phyloP scores from a whole-genome alignment of 2,113 vertebrate genomes.

The Excalfactoria chinensis region DNA sequence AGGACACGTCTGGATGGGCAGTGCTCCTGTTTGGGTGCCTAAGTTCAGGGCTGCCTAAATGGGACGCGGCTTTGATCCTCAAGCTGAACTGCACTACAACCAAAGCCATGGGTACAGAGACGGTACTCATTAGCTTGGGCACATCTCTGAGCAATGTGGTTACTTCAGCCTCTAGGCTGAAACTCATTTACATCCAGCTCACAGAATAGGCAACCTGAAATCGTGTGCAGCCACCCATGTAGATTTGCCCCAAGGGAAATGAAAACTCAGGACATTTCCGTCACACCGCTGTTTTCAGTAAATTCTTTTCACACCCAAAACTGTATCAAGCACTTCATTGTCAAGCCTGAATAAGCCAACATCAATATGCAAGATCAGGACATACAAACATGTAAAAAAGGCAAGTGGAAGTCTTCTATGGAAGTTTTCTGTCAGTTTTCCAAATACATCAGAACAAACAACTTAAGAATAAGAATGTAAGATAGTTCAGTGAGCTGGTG shows the following conservation, averaged over 20 bases:
- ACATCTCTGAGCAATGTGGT: background rate
- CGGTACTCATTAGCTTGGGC: background rate
- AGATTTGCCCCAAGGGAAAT: background rate
- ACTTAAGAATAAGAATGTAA: background rate
- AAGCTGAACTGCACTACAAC: background rate
- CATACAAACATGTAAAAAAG: background rate
- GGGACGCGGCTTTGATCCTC: fast-evolving
- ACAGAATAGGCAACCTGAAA: background rate
- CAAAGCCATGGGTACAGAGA: background rate
- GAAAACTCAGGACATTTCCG: constrained; percentile 36
- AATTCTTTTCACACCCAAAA: background rate
- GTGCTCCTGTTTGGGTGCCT: background rate
- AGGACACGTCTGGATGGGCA: constrained; percentile 44
- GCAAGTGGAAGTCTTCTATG: background rate
- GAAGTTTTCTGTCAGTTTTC: background rate
- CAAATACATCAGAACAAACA: background rate
- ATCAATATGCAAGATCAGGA: background rate
- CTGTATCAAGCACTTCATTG: background rate
- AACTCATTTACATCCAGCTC: background rate
- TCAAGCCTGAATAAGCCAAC: background rate
- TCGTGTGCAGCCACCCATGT: background rate
- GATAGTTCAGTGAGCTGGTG: background rate
- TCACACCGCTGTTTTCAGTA: background rate
- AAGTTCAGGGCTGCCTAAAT: background rate
- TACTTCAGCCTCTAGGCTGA: background rate